A percentile compares a stretch with the other conserved stretches of the same genome.
Evolutionary conservation across 2,888 invertebrate genomes (phyloP).

Genomic region (Tryphoninae sp.): DNA sequence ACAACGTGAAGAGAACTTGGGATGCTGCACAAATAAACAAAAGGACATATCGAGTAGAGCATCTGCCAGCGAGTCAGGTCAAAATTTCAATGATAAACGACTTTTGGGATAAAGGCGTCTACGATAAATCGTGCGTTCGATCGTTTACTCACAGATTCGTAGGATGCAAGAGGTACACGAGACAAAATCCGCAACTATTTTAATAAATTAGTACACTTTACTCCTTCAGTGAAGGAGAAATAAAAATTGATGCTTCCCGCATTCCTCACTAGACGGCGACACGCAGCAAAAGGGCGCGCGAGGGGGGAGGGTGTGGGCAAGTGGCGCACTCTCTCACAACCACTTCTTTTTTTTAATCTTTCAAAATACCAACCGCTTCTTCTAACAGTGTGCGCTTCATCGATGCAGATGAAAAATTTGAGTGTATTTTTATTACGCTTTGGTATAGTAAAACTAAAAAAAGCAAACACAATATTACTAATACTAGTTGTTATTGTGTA

Average conservation of each 20-base stretch:
- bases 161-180: constrained; percentile 67
- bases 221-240: constrained; percentile 76
- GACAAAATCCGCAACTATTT: constrained; percentile 76
- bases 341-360: constrained; percentile 49
- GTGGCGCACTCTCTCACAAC: constrained; percentile 56
- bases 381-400: neutral
- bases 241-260: constrained; percentile 76
- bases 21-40: constrained; percentile 76
- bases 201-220: constrained; percentile 78
- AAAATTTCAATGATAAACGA: constrained; percentile 37
- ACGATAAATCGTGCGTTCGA: constrained; percentile 33
- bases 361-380: constrained; percentile 40
- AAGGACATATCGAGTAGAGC: constrained; percentile 65
- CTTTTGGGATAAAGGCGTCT: constrained; percentile 61
- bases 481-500: too few species aligned
- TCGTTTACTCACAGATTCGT: constrained; percentile 74
- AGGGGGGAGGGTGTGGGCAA: constrained; percentile 27
- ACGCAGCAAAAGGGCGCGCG: constrained; percentile 34
- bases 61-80: constrained; percentile 40
- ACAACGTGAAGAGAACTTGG: constrained; percentile 64
- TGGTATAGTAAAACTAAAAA: neutral
- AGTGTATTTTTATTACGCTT: constrained; percentile 17
- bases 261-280: constrained; percentile 78
- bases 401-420: constrained; percentile 4
- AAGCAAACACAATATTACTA: too few species aligned